phyloP scores from a whole-genome alignment of 2,797 vertebrate species.

The Myotis planiceps region DNA sequence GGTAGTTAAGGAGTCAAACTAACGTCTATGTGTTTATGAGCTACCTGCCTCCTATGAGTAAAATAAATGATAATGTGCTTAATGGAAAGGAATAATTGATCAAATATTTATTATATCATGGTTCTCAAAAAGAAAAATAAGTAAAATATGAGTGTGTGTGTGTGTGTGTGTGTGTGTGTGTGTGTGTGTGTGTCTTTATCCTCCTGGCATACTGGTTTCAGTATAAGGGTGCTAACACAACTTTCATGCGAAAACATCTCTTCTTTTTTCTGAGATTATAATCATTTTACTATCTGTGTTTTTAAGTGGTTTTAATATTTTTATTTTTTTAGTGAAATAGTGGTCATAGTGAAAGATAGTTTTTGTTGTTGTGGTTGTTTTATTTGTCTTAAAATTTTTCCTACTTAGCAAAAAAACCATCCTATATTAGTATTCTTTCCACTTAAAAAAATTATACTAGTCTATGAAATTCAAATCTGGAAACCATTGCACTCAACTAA shows the following conservation, averaged over 20 bases:
- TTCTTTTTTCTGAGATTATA: background rate
- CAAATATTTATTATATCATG: background rate
- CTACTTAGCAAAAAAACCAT: background rate
- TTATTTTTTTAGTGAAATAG: background rate
- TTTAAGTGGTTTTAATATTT: background rate
- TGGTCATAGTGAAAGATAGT: background rate
- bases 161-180: no score
- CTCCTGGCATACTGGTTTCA: background rate
- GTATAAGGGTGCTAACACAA: background rate
- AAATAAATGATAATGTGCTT: background rate
- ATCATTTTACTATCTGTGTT: background rate
- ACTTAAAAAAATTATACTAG: background rate
- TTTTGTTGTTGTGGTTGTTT: background rate
- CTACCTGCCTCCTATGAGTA: background rate
- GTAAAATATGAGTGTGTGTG: background rate
- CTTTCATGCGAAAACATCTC: background rate
- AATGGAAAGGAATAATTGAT: background rate
- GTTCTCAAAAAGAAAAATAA: background rate
- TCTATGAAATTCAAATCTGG: slow-evolving; percentile 13
- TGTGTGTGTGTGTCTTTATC: background rate
- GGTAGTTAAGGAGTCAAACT: background rate
- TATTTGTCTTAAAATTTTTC: background rate
- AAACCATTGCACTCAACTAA: background rate
- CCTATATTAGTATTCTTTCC: background rate
- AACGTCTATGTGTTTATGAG: background rate